Evolutionary conservation across 2,888 invertebrate genomes (phyloP).

Genomic region (Stenolophus ochropezus): DNA sequence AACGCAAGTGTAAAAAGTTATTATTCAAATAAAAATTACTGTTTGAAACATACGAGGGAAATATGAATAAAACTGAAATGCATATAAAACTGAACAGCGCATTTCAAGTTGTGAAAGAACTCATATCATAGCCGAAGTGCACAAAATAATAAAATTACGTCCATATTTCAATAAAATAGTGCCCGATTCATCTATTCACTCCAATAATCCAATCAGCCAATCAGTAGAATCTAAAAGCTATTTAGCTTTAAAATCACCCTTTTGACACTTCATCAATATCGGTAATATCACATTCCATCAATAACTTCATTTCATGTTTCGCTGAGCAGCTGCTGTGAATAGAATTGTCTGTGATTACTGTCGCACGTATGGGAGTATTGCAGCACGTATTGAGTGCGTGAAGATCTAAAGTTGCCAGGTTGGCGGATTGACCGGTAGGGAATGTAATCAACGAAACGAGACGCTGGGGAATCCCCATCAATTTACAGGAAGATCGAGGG

Average conservation of each 20-base stretch:
- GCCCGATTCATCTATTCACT: background rate
- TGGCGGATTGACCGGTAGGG: background rate
- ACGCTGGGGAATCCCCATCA: background rate
- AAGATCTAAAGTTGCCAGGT: background rate
- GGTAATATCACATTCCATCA: background rate
- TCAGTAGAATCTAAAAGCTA: slow-evolving; percentile 3
- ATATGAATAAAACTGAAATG: too few relatives aligned
- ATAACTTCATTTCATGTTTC: background rate
- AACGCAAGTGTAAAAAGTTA: too few relatives aligned
- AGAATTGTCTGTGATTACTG: background rate
- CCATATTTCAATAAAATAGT: background rate
- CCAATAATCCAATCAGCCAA: background rate
- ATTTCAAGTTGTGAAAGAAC: too few relatives aligned
- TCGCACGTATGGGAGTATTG: too few relatives aligned
- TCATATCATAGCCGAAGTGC: background rate
- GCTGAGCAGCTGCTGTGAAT: background rate
- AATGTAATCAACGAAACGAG: background rate
- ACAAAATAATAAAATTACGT: background rate
- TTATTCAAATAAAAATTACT: too few relatives aligned
- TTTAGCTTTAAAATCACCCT: background rate
- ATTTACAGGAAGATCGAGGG: background rate
- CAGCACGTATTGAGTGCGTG: background rate
- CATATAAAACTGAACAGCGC: too few relatives aligned
- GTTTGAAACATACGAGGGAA: too few relatives aligned
- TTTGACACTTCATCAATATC: slow-evolving; percentile 1